Percentiles rank a stretch among this genome's conserved stretches.
Evolutionary conservation across 2,113 vertebrate genomes (phyloP).

Genomic region (Rhinopomastus cyanomelas): DNA sequence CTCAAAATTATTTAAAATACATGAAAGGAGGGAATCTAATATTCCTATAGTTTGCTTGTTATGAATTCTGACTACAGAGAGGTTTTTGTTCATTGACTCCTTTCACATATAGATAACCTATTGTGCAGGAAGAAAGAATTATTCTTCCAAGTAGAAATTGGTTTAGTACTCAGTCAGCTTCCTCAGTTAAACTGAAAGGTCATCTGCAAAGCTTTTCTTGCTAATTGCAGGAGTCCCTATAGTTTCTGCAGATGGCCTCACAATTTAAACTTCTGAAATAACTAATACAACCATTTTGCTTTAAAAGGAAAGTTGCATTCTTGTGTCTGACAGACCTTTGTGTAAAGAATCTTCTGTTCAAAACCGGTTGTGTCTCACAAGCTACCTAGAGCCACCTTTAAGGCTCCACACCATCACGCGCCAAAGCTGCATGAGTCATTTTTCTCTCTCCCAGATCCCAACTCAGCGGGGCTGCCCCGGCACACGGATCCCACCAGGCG

Average conservation of each 20-base stretch:
- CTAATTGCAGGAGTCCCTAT: slow-evolving; percentile 76
- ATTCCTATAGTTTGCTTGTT: slow-evolving; percentile 64
- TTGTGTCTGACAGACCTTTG: slow-evolving; percentile 62
- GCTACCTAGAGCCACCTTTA: slow-evolving; percentile 20
- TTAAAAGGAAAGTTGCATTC: slow-evolving; percentile 68
- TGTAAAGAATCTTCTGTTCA: slow-evolving; percentile 70
- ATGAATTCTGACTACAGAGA: slow-evolving; percentile 63
- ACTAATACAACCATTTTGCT: slow-evolving; percentile 67
- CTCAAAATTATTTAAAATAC: slow-evolving; percentile 64
- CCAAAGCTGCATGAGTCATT: slow-evolving; percentile 52
- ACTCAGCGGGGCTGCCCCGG: slow-evolving; percentile 83
- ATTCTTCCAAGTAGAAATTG: slow-evolving; percentile 75
- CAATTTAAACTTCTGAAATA: slow-evolving; percentile 73
- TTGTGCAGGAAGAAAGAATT: slow-evolving; percentile 72
- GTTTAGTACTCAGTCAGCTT: slow-evolving; percentile 76
- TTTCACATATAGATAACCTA: slow-evolving; percentile 72
- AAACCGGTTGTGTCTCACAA: slow-evolving; percentile 58
- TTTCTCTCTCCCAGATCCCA: slow-evolving; percentile 83
- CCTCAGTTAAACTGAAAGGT: slow-evolving; percentile 81
- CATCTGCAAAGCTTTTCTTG: slow-evolving; percentile 81
- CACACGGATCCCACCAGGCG: slow-evolving; percentile 84
- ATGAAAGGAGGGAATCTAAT: slow-evolving; percentile 63
- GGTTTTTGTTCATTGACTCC: slow-evolving; percentile 65
- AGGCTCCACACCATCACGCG: neutral
- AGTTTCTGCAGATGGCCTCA: slow-evolving; percentile 81